These are phyloP conservation scores for Bufo bufo DNA, from an alignment of 2,113 vertebrate species.

Conservation along the genomic window DNA sequence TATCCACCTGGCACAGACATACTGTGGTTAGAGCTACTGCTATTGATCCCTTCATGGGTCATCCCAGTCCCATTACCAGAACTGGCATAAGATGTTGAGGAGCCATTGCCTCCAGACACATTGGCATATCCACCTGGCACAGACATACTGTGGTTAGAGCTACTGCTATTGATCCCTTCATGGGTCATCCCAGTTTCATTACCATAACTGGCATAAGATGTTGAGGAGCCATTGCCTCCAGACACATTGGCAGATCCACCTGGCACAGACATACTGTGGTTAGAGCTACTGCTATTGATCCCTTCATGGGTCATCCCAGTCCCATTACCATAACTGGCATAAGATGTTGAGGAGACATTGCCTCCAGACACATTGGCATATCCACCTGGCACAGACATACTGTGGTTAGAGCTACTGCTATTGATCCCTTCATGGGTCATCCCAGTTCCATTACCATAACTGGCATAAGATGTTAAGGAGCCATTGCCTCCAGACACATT, in stretches of 20 bases:
- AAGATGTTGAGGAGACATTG: background rate
- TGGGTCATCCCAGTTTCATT: background rate
- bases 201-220: background rate
- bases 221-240: background rate
- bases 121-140: too few species aligned
- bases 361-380: background rate
- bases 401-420: background rate
- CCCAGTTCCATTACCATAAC: background rate
- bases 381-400: too few species aligned
- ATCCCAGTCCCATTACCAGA: too few species aligned
- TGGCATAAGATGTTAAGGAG: background rate
- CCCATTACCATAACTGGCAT: background rate
- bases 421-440: background rate
- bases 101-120: too few species aligned
- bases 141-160: background rate
- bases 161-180: too few species aligned
- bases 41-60: too few species aligned
- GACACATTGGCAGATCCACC: background rate
- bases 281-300: background rate
- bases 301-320: background rate
- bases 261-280: background rate
- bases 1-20: too few species aligned
- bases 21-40: too few species aligned
- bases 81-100: too few species aligned
- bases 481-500: background rate